Conservation (phyloP, 1,140 invertebrate genomes). For the Pectinophora gossypiella region DNA sequence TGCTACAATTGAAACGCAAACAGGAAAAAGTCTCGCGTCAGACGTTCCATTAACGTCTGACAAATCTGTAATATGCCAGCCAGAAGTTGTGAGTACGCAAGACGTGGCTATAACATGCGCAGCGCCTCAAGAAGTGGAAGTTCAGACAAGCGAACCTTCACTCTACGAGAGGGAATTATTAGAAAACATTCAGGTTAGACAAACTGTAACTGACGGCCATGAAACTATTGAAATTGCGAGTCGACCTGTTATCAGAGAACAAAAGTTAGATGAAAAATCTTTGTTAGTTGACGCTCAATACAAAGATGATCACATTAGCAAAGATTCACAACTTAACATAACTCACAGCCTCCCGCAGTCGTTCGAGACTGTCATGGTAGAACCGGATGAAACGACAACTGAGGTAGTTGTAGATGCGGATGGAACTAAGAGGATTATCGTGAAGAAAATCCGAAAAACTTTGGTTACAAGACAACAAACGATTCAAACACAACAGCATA, state of each 20-base stretch:
- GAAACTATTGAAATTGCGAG: slow-evolving; percentile 88
- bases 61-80: slow-evolving; percentile 61
- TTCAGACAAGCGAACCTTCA: slow-evolving; percentile 77
- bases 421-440: slow-evolving; percentile 87
- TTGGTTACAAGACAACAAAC: slow-evolving; percentile 75
- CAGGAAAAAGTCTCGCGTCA: slow-evolving; percentile 73
- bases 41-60: slow-evolving; percentile 46
- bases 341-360: slow-evolving; percentile 81
- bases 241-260: slow-evolving; percentile 72
- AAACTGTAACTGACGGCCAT: slow-evolving; percentile 80
- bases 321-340: slow-evolving; percentile 79
- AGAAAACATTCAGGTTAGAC: slow-evolving; percentile 84
- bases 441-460: slow-evolving; percentile 80
- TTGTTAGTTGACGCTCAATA: slow-evolving; percentile 86
- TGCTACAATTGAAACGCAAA: slow-evolving; percentile 75
- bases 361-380: slow-evolving; percentile 85
- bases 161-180: slow-evolving; percentile 49
- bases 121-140: slow-evolving; percentile 75
- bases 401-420: slow-evolving; percentile 87
- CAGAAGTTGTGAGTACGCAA: slow-evolving; percentile 44
- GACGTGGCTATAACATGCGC: slow-evolving; percentile 72
- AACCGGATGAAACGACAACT: slow-evolving; percentile 85
- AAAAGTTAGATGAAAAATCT: slow-evolving; percentile 71
- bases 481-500: slow-evolving; percentile 66
- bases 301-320: slow-evolving; percentile 71